Evolutionary conservation across 2,888 invertebrate species (phyloP).

Genomic region (Mesodorylaimus sp.): DNA sequence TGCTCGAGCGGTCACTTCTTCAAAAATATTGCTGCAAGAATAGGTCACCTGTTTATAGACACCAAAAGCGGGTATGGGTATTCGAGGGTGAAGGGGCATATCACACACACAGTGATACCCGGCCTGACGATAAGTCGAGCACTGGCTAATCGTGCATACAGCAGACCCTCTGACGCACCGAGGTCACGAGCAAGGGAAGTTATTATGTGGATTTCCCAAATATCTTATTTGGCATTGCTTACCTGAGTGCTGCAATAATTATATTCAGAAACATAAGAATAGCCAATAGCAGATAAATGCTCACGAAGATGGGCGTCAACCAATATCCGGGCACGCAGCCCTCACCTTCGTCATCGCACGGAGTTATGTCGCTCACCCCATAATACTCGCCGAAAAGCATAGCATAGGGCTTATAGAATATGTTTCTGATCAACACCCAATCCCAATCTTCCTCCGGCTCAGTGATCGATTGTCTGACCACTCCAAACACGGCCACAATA

Average conservation of each 20-base stretch:
- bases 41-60: too few relatives aligned
- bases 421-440: conserved; percentile 73
- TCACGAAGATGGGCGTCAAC: conserved; percentile 88
- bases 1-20: conserved; percentile 73
- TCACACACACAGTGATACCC: too few relatives aligned
- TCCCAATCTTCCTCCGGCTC: conserved; percentile 69
- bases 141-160: too few relatives aligned
- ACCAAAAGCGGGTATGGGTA: too few relatives aligned
- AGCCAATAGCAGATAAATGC: conserved; percentile 80
- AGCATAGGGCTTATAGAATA: conserved; percentile 88
- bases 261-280: conserved; percentile 92
- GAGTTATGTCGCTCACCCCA: conserved; percentile 79
- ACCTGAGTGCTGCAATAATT: conserved; percentile 92
- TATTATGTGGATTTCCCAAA: too few relatives aligned
- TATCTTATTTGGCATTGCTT: too few relatives aligned
- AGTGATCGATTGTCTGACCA: conserved; percentile 77
- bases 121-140: too few relatives aligned
- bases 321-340: conserved; percentile 40
- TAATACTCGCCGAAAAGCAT: conserved; percentile 98
- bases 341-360: conserved; percentile 7
- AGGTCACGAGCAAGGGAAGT: too few relatives aligned
- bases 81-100: too few relatives aligned
- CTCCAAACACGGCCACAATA: conserved; percentile 89
- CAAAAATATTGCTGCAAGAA: conserved; percentile 37
- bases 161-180: too few relatives aligned